Conservation (phyloP, 2,797 vertebrate genomes). For the Salarias fasciatus region DNA sequence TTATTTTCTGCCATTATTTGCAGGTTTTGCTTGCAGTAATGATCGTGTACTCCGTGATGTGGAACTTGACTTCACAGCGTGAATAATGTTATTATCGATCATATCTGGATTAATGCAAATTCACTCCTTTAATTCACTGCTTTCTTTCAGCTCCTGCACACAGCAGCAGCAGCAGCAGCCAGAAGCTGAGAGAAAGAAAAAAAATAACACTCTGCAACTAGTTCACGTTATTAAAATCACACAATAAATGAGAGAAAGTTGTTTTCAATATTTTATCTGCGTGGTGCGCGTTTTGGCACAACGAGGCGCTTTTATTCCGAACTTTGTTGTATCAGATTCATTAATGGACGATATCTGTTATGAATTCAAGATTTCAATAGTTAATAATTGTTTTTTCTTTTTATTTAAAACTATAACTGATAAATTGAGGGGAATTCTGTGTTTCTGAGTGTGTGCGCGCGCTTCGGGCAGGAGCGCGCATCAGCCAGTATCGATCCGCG, state of each 20-base stretch:
- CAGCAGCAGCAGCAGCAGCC: slow-evolving; percentile 21
- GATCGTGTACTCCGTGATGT: slow-evolving; percentile 41
- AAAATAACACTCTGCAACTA: too few species aligned
- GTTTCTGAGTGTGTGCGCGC: slow-evolving; percentile 9
- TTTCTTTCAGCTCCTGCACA: slow-evolving; percentile 30
- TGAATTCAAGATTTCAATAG: background rate
- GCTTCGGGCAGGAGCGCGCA: slow-evolving; percentile 18
- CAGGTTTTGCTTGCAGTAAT: slow-evolving; percentile 51
- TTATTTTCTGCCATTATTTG: slow-evolving; percentile 39
- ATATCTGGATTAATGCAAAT: slow-evolving; percentile 68
- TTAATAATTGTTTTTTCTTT: background rate
- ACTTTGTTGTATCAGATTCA: too few species aligned
- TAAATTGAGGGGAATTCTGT: slow-evolving; percentile 7
- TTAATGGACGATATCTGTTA: background rate
- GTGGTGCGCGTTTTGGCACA: too few species aligned
- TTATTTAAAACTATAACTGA: background rate
- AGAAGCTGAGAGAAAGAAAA: background rate
- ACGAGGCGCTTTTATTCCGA: background rate
- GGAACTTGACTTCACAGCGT: slow-evolving; percentile 58
- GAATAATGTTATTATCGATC: slow-evolving; percentile 74
- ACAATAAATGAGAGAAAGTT: too few species aligned
- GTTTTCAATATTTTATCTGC: too few species aligned
- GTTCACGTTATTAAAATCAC: too few species aligned
- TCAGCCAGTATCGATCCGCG: slow-evolving; percentile 62
- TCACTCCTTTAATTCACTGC: slow-evolving; percentile 49